phyloP scores from a whole-genome alignment of 2,113 vertebrate genomes.

The Ammodytes dubius region DNA sequence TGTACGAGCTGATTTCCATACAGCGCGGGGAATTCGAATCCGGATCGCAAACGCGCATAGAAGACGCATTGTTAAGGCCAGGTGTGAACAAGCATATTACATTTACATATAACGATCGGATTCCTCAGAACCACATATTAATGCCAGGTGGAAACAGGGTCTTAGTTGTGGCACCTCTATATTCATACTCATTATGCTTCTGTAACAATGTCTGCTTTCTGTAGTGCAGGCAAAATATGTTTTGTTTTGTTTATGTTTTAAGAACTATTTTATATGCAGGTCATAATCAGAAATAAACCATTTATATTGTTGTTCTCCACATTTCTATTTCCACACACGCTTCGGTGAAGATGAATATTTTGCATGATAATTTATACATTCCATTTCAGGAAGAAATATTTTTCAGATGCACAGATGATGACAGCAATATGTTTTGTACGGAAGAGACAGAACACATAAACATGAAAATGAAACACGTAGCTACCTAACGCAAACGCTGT shows the following conservation, averaged over 20 bases:
- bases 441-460: not conserved
- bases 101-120: too few relatives aligned
- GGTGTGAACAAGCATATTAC: too few relatives aligned
- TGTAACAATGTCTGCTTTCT: not conserved
- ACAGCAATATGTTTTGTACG: slow-evolving; percentile 17
- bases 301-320: not conserved
- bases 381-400: not conserved
- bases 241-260: not conserved
- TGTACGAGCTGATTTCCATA: too few relatives aligned
- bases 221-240: too few relatives aligned
- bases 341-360: not conserved
- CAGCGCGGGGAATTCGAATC: too few relatives aligned
- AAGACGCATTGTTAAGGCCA: too few relatives aligned
- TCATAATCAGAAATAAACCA: not conserved
- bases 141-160: too few relatives aligned
- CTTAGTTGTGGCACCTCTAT: not conserved
- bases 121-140: too few relatives aligned
- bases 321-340: not conserved
- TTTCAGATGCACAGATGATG: not conserved
- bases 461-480: not conserved
- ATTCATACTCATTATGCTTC: not conserved
- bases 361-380: not conserved
- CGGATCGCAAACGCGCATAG: too few relatives aligned
- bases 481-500: not conserved
- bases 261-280: not conserved